A percentile compares a stretch with the other conserved stretches of the same genome.
Conservation (phyloP, 2,797 vertebrate genomes). For the Pseudotriccus pelzelni region DNA sequence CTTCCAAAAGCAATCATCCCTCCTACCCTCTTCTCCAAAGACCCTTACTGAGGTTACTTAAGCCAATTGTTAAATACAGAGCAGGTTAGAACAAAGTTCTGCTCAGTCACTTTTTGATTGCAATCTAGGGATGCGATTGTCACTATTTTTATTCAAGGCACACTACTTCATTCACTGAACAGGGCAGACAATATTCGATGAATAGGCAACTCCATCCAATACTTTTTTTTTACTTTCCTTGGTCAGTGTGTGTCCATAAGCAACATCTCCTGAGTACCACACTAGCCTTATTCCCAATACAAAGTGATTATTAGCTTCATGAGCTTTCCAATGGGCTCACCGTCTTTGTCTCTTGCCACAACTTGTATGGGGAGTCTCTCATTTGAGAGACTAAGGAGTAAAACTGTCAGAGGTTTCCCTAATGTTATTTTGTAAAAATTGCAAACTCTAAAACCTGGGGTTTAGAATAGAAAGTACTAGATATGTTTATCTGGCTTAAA, state of each 20-base stretch:
- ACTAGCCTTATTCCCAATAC: not conserved
- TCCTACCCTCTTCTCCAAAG: not conserved
- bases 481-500: not conserved
- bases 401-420: not conserved
- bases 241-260: not conserved
- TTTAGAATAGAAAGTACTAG: not conserved
- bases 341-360: not conserved
- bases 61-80: not conserved
- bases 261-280: not conserved
- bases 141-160: not conserved
- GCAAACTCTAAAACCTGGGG: too few relatives aligned
- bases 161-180: not conserved
- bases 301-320: not conserved
- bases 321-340: not conserved
- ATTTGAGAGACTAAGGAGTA: not conserved
- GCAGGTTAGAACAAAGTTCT: not conserved
- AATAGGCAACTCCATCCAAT: not conserved
- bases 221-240: not conserved
- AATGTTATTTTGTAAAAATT: not conserved
- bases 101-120: not conserved
- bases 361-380: not conserved
- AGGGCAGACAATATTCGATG: not conserved
- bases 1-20: not conserved
- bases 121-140: not conserved
- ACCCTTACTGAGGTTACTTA: not conserved